Evolutionary conservation across 2,888 invertebrate species (phyloP).

Genomic region (Temnothorax rugatulus): DNA sequence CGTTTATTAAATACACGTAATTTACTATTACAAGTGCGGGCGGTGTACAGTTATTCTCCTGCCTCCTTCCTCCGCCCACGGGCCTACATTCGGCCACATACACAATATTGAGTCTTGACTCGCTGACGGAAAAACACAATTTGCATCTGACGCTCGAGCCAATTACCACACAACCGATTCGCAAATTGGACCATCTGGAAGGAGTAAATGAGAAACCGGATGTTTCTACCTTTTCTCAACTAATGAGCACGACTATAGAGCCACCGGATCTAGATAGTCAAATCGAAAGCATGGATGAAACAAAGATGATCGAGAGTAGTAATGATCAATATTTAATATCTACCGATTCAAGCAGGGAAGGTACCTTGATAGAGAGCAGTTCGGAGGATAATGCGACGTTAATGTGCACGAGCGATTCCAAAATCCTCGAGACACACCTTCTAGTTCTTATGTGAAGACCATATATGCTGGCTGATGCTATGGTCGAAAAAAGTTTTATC

Average conservation of each 20-base stretch:
- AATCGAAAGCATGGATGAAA: constrained; percentile 60
- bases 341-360: constrained; percentile 87
- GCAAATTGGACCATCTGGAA: constrained; percentile 70
- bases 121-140: constrained; percentile 81
- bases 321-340: constrained; percentile 80
- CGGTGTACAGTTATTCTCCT: no score
- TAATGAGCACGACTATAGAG: constrained; percentile 81
- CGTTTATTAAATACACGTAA: no score
- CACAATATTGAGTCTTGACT: constrained; percentile 82
- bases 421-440: constrained; percentile 85
- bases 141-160: constrained; percentile 80
- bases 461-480: constrained; percentile 91
- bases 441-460: constrained; percentile 87
- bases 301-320: constrained; percentile 66
- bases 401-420: constrained; percentile 73
- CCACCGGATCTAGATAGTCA: constrained; percentile 74
- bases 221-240: constrained; percentile 69
- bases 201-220: constrained; percentile 67
- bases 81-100: no score
- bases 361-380: constrained; percentile 88
- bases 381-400: constrained; percentile 88
- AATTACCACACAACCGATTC: constrained; percentile 79
- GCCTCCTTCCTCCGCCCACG: no score
- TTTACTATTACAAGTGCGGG: no score
- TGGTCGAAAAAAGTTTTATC: constrained; percentile 89